phyloP scores from a whole-genome alignment of 2,797 vertebrate genomes.

The Triplophysa bombifrons region DNA sequence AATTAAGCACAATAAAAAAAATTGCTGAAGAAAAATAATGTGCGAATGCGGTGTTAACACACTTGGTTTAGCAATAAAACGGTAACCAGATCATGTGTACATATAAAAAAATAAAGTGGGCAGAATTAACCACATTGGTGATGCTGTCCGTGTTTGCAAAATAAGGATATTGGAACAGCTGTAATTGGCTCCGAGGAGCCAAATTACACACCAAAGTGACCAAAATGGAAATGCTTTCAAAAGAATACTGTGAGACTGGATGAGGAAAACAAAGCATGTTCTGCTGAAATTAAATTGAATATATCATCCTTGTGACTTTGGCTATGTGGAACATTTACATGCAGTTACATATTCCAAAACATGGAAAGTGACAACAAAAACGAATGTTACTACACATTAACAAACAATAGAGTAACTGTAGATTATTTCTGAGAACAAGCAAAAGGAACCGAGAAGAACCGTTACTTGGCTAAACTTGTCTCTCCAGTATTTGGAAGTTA shows the following conservation, averaged over 20 bases:
- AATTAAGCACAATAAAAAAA: no score
- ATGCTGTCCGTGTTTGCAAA: slow-evolving; percentile 22
- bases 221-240: slow-evolving; percentile 17
- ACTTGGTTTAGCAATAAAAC: background rate
- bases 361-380: no score
- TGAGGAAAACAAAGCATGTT: slow-evolving; percentile 24
- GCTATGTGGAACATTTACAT: background rate
- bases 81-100: background rate
- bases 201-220: slow-evolving; percentile 16
- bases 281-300: background rate
- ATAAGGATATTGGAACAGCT: slow-evolving; percentile 15
- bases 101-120: no score
- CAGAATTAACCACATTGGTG: background rate
- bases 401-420: no score
- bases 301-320: background rate
- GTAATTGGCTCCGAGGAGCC: background rate
- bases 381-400: no score
- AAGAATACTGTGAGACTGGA: background rate
- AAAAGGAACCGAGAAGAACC: no score
- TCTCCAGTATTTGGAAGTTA: no score
- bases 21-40: background rate
- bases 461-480: no score
- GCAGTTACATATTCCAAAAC: background rate
- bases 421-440: no score
- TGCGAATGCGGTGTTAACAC: background rate